phyloP scores from a whole-genome alignment of 2,888 invertebrate genomes.

The Eledone cirrhosa region DNA sequence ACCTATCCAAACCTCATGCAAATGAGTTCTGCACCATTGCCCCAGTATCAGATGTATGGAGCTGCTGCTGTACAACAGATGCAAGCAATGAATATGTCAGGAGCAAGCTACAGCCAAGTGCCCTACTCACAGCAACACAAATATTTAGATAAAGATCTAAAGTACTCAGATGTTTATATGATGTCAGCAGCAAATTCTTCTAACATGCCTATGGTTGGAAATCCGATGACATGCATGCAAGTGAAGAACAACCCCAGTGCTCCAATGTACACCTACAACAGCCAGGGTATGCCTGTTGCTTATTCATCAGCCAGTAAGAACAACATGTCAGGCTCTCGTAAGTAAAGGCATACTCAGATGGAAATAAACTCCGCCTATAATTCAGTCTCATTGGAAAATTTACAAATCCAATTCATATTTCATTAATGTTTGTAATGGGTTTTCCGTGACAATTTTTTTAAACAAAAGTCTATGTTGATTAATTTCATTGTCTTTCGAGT shows the following conservation, averaged over 20 bases:
- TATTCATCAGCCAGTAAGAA: slow-evolving; percentile 4
- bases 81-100: neutral
- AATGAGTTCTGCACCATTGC: slow-evolving; percentile 15
- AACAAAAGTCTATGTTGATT: too few species aligned
- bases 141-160: slow-evolving; percentile 9
- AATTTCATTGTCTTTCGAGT: too few species aligned
- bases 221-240: slow-evolving; percentile 14
- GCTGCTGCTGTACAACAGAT: slow-evolving; percentile 18
- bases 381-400: too few species aligned
- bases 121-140: slow-evolving; percentile 25
- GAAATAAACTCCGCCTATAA: too few species aligned
- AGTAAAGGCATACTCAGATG: neutral
- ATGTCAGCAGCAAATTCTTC: slow-evolving; percentile 23
- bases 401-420: too few species aligned
- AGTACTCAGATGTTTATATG: slow-evolving; percentile 10
- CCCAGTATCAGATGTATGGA: slow-evolving; percentile 23
- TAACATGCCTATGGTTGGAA: slow-evolving; percentile 18
- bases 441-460: too few species aligned
- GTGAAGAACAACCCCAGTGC: slow-evolving; percentile 10
- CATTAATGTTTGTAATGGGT: too few species aligned
- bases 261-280: slow-evolving; percentile 19
- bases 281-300: slow-evolving; percentile 19
- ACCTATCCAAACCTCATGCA: slow-evolving; percentile 21
- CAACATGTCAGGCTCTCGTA: slow-evolving; percentile 12
- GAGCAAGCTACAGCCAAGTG: slow-evolving; percentile 14